Evolutionary conservation across 2,888 invertebrate species (phyloP).

Genomic region (Pterostichus niger): DNA sequence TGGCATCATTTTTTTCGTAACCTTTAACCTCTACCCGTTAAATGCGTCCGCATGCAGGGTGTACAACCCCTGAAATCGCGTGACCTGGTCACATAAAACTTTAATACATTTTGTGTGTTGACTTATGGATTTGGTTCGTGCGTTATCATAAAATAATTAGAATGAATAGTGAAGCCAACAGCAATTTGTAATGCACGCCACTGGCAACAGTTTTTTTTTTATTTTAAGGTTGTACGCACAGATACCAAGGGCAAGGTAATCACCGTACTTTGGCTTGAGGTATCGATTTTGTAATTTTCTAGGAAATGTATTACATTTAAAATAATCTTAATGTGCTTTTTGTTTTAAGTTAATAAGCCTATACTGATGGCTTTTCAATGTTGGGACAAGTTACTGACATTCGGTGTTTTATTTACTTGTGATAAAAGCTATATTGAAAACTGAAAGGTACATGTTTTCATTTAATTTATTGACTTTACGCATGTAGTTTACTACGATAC

Average conservation of each 20-base stretch:
- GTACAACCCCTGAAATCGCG: slow-evolving; percentile 25
- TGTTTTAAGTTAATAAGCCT: slow-evolving; percentile 20
- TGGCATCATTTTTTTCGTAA: not conserved
- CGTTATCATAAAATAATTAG: slow-evolving; percentile 61
- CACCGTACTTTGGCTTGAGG: slow-evolving; percentile 15
- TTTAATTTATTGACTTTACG: slow-evolving; percentile 9
- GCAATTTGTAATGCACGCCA: slow-evolving; percentile 46
- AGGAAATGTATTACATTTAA: slow-evolving; percentile 51
- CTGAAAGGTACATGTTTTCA: not conserved
- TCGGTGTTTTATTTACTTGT: slow-evolving; percentile 14
- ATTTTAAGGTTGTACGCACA: slow-evolving; percentile 43
- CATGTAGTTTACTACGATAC: not conserved
- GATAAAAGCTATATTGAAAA: slow-evolving; percentile 7
- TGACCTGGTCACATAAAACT: slow-evolving; percentile 40
- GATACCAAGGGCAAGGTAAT: slow-evolving; percentile 56
- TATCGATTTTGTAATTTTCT: slow-evolving; percentile 55
- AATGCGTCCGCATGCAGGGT: not conserved
- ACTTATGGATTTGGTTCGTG: slow-evolving; percentile 62
- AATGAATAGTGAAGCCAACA: slow-evolving; percentile 49
- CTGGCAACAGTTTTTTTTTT: slow-evolving; percentile 34
- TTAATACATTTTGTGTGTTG: slow-evolving; percentile 59
- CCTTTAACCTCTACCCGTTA: not conserved
- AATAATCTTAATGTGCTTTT: slow-evolving; percentile 46
- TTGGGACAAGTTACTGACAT: not conserved
- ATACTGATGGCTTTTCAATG: slow-evolving; percentile 37